Conservation (phyloP, 2,888 invertebrate species). For the Tuberolachnus salignus region DNA sequence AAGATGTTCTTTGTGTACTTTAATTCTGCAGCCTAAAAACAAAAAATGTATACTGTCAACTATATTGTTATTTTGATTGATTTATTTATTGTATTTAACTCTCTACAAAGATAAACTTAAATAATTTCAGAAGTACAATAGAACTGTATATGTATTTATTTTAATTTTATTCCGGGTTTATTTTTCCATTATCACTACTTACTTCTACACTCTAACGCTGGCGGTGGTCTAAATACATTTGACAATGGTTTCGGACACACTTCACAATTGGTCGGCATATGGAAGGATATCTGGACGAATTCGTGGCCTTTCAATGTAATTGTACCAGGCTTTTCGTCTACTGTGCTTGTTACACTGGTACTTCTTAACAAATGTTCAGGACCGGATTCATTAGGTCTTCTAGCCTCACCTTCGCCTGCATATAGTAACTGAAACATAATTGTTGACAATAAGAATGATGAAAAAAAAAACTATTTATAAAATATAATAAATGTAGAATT, state of each 20-base stretch:
- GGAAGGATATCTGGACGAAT: conserved; percentile 93
- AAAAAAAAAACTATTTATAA: neutral
- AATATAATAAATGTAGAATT: neutral
- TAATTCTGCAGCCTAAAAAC: conserved; percentile 85
- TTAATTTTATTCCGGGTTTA: no score
- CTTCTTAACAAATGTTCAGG: conserved; percentile 61
- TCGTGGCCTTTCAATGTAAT: conserved; percentile 91
- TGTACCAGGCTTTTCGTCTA: conserved; percentile 67
- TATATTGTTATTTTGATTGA: neutral
- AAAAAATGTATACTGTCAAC: conserved; percentile 53
- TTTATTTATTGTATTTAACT: no score
- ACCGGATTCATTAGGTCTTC: conserved; percentile 70
- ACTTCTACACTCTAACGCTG: conserved; percentile 96
- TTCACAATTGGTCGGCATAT: conserved; percentile 98
- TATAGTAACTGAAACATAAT: conserved; percentile 78
- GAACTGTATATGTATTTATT: no score
- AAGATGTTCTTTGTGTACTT: conserved; percentile 97
- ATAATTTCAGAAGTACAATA: no score
- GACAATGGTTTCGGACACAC: conserved; percentile 95
- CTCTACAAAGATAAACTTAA: no score
- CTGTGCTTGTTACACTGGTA: conserved; percentile 61
- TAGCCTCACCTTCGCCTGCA: conserved; percentile 94
- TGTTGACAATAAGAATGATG: conserved; percentile 29
- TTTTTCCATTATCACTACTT: conserved; percentile 44
- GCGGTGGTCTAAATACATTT: conserved; percentile 97